Evolutionary conservation across 2,888 invertebrate species (phyloP).

Genomic region (Amphipoea oculea): DNA sequence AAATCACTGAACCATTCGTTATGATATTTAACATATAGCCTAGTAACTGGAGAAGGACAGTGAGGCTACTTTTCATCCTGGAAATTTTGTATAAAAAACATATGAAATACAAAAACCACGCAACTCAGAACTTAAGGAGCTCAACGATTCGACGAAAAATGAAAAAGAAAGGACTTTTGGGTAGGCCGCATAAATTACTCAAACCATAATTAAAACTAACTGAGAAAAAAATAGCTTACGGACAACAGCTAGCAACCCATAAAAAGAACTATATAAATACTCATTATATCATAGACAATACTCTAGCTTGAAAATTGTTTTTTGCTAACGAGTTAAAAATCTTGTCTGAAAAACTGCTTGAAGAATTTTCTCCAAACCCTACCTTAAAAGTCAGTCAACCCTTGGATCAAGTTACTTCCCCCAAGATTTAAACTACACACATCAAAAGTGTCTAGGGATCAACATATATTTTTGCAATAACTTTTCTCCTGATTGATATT

Average conservation of each 20-base stretch:
- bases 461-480: too few relatives aligned
- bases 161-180: background rate
- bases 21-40: background rate
- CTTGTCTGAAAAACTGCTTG: background rate
- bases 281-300: background rate
- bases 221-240: background rate
- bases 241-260: background rate
- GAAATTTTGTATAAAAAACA: background rate
- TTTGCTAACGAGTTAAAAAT: background rate
- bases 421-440: background rate
- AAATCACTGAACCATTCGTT: background rate
- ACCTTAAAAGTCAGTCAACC: background rate
- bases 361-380: background rate
- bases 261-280: background rate
- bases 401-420: background rate
- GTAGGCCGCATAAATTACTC: background rate
- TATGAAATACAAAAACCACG: background rate
- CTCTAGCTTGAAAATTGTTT: background rate
- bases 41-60: background rate
- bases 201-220: background rate
- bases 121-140: background rate
- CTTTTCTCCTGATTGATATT: too few relatives aligned
- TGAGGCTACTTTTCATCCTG: background rate
- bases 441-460: too few relatives aligned
- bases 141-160: background rate